Conservation (phyloP, 2,888 invertebrate species). For the Apamea anceps region DNA sequence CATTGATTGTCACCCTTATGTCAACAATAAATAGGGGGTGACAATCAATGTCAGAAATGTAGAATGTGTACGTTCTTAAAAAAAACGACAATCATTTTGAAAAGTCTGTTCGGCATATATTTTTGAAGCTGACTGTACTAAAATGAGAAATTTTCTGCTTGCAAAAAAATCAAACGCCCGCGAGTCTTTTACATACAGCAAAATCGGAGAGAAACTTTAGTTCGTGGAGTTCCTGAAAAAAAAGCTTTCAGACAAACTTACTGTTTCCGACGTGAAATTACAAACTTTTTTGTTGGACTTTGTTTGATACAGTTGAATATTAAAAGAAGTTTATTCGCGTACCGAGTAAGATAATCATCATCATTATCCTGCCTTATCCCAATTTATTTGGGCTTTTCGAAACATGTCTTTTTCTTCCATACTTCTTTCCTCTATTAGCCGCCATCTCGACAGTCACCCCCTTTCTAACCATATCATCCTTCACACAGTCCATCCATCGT, state of each 20-base stretch:
- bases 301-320: background rate
- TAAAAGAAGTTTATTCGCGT: background rate
- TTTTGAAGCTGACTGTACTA: background rate
- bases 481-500: no score
- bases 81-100: background rate
- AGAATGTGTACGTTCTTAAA: background rate
- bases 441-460: no score
- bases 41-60: background rate
- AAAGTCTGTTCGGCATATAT: background rate
- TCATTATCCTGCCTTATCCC: no score
- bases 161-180: background rate
- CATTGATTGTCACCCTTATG: no score
- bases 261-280: background rate
- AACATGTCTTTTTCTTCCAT: no score
- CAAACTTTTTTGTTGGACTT: background rate
- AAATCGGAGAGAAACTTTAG: background rate
- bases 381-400: no score
- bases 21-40: no score
- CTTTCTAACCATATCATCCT: no score
- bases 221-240: background rate
- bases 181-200: background rate
- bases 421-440: no score
- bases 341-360: no score
- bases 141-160: background rate
- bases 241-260: background rate